phyloP scores from a whole-genome alignment of 1,140 invertebrate species.

The Drosophila paulistorum region DNA sequence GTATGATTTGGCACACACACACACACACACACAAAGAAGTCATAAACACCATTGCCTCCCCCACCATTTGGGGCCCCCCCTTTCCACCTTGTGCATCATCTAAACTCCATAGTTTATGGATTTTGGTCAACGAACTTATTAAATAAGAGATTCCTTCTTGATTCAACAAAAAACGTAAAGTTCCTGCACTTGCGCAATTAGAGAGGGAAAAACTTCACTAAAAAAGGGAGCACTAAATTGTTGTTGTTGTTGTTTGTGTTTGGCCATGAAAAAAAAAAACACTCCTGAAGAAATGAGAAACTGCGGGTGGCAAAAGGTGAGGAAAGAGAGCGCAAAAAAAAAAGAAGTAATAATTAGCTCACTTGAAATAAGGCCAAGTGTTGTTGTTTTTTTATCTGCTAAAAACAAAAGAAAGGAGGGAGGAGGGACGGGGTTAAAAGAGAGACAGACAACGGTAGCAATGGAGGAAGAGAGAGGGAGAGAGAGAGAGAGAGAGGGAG shows the following conservation, averaged over 20 bases:
- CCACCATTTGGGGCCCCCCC: neutral
- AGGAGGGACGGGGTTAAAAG: conserved; percentile 1
- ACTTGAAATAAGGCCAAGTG: conserved; percentile 42
- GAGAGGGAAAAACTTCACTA: conserved; percentile 33
- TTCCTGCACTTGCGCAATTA: conserved; percentile 79
- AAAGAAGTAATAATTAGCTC: conserved; percentile 68
- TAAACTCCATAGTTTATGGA: conserved; percentile 10
- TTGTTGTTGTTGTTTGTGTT: conserved; percentile 49
- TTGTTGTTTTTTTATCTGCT: conserved; percentile 30
- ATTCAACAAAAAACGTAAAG: conserved; percentile 36
- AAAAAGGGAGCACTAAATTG: conserved; percentile 59
- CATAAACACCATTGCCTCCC: neutral
- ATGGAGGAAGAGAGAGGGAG: neutral
- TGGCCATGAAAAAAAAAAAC: conserved; percentile 68
- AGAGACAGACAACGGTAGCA: neutral
- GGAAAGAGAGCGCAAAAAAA: neutral
- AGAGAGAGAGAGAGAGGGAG: neutral
- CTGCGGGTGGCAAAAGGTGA: conserved; percentile 25
- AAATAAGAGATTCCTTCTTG: conserved; percentile 31
- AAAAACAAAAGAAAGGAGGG: neutral
- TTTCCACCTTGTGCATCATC: neutral
- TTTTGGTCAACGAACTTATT: conserved; percentile 21
- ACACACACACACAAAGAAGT: neutral
- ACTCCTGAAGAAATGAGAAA: conserved; percentile 60
- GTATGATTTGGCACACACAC: conserved; percentile 18